Percentiles rank a stretch among this genome's conserved stretches.
Conservation (phyloP, 2,888 invertebrate species). For the Eupithecia subumbrata region DNA sequence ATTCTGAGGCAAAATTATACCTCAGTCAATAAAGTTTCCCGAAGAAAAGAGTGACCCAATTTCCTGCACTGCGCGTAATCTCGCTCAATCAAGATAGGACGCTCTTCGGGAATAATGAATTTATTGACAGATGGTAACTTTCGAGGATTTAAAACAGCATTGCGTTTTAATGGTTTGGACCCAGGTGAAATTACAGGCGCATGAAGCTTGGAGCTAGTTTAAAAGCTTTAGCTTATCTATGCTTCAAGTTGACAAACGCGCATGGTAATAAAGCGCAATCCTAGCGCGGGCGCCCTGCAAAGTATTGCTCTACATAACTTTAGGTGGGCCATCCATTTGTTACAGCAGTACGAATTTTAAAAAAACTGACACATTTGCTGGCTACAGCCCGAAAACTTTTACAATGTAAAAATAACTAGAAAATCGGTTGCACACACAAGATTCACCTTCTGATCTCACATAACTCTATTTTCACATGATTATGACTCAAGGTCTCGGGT, state of each 20-base stretch:
- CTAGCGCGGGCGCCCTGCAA: background rate
- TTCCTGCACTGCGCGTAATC: conserved; percentile 67
- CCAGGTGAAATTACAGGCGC: background rate
- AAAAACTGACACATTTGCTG: background rate
- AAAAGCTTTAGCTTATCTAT: too few species aligned
- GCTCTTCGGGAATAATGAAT: background rate
- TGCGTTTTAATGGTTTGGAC: background rate
- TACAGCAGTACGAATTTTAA: background rate
- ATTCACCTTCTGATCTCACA: background rate
- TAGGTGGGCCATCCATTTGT: background rate
- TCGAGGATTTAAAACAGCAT: background rate
- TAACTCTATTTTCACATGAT: too few species aligned
- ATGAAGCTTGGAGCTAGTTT: background rate
- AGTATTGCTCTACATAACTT: background rate
- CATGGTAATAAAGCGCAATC: too few species aligned
- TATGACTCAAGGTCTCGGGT: background rate
- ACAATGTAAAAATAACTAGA: background rate
- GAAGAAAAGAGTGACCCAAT: conserved; percentile 55
- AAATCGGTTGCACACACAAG: background rate
- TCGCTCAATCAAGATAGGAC: conserved; percentile 68
- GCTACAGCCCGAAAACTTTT: background rate
- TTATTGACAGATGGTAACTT: conserved; percentile 4
- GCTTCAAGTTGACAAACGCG: too few species aligned
- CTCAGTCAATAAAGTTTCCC: conserved; percentile 32
- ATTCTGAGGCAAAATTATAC: conserved; percentile 16